Evolutionary conservation across 1,140 invertebrate species (phyloP).

Genomic region (Thaumetopoea pityocampa): DNA sequence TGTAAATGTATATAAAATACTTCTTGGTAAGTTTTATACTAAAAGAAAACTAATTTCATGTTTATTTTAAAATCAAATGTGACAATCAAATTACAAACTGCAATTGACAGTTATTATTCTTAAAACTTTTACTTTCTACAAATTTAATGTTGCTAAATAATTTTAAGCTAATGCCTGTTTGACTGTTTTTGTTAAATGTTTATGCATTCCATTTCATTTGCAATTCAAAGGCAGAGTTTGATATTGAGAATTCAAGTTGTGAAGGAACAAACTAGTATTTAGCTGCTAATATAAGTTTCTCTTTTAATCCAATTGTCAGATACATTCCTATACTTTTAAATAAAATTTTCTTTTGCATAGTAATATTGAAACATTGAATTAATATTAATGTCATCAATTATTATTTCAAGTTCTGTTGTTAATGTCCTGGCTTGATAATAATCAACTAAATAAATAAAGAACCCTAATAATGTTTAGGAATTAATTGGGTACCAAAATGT

Average conservation of each 20-base stretch:
- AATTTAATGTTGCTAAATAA: not conserved
- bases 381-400: constrained; percentile 6
- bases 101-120: constrained; percentile 51
- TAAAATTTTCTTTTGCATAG: too few species aligned
- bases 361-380: too few species aligned
- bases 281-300: not conserved
- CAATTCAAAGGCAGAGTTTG: constrained; percentile 22
- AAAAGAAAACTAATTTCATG: too few species aligned
- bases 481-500: too few species aligned
- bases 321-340: too few species aligned
- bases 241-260: not conserved
- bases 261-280: not conserved
- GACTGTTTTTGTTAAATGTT: constrained; percentile 2
- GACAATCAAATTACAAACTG: constrained; percentile 46
- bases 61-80: too few species aligned
- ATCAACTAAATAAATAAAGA: not conserved
- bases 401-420: too few species aligned
- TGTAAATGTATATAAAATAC: too few species aligned
- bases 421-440: not conserved
- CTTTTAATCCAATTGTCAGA: constrained; percentile 1
- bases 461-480: not conserved
- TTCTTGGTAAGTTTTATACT: too few species aligned
- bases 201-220: constrained; percentile 11
- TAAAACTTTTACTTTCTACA: too few species aligned
- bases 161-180: constrained; percentile 1